phyloP scores from a whole-genome alignment of 2,888 invertebrate genomes.

The Pyrrhia umbra region DNA sequence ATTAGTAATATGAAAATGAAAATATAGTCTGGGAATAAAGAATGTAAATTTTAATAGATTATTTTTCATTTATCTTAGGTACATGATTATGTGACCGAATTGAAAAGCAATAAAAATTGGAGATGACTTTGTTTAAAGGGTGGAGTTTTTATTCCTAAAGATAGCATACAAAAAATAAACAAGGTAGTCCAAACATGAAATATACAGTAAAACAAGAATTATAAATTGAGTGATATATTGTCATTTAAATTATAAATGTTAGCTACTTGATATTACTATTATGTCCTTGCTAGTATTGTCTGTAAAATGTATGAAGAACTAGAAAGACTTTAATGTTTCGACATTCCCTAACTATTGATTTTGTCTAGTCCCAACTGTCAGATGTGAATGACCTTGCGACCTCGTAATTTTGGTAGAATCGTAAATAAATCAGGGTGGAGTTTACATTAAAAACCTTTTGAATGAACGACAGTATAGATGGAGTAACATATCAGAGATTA shows the following conservation, averaged over 20 bases:
- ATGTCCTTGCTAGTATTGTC: not conserved
- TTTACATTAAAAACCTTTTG: not conserved
- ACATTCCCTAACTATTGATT: slow-evolving; percentile 39
- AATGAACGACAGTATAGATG: slow-evolving; percentile 1
- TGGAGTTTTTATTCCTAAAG: no score
- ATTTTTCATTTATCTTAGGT: no score
- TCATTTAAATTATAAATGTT: not conserved
- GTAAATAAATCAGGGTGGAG: slow-evolving; percentile 2
- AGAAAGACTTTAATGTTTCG: not conserved
- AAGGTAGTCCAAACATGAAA: not conserved
- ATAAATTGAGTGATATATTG: no score
- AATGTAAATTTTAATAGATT: no score
- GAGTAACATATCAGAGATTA: slow-evolving; percentile 31
- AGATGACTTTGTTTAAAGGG: no score
- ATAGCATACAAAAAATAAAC: no score
- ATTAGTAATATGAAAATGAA: no score
- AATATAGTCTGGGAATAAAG: no score
- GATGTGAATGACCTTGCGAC: slow-evolving; percentile 48
- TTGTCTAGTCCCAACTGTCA: slow-evolving; percentile 45
- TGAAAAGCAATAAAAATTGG: no score
- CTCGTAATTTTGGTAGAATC: not conserved
- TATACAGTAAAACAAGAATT: not conserved
- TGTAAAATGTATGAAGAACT: not conserved
- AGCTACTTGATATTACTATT: no score
- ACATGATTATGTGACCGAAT: no score